Evolutionary conservation across 1,140 invertebrate genomes (phyloP).

Genomic region (Macrosteles quadrilineatus): DNA sequence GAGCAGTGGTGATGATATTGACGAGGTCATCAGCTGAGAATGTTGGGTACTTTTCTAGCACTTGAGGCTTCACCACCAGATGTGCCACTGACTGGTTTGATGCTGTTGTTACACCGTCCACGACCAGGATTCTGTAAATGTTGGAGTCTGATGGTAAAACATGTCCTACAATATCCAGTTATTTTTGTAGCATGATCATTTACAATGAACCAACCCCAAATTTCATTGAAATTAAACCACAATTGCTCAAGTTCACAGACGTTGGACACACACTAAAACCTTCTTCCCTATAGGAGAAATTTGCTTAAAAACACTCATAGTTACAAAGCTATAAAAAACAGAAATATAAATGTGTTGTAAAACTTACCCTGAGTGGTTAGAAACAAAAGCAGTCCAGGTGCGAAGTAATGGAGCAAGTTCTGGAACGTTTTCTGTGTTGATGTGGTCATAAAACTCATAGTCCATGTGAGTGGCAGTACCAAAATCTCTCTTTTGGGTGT

Average conservation of each 20-base stretch:
- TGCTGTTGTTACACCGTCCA: not conserved
- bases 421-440: slow-evolving; percentile 61
- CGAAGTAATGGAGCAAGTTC: slow-evolving; percentile 62
- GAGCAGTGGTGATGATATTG: not conserved
- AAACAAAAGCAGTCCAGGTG: slow-evolving; percentile 56
- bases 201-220: too few relatives aligned
- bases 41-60: not conserved
- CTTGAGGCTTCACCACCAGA: slow-evolving; percentile 19
- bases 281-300: too few relatives aligned
- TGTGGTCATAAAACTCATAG: slow-evolving; percentile 62
- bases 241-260: too few relatives aligned
- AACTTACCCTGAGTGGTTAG: slow-evolving; percentile 55
- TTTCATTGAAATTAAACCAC: too few relatives aligned
- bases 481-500: slow-evolving; percentile 33
- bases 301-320: too few relatives aligned
- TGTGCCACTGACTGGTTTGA: slow-evolving; percentile 13
- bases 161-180: too few relatives aligned
- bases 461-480: slow-evolving; percentile 38
- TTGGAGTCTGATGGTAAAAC: not conserved
- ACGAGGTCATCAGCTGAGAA: slow-evolving; percentile 13
- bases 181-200: too few relatives aligned
- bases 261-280: too few relatives aligned
- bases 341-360: too few relatives aligned
- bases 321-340: too few relatives aligned
- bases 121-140: slow-evolving; percentile 21